A percentile compares a stretch with the other conserved stretches of the same genome.
These are phyloP conservation scores for Muraenolepis orangiensis DNA, from an alignment of 2,797 vertebrate genomes.

Conservation along the genomic window DNA sequence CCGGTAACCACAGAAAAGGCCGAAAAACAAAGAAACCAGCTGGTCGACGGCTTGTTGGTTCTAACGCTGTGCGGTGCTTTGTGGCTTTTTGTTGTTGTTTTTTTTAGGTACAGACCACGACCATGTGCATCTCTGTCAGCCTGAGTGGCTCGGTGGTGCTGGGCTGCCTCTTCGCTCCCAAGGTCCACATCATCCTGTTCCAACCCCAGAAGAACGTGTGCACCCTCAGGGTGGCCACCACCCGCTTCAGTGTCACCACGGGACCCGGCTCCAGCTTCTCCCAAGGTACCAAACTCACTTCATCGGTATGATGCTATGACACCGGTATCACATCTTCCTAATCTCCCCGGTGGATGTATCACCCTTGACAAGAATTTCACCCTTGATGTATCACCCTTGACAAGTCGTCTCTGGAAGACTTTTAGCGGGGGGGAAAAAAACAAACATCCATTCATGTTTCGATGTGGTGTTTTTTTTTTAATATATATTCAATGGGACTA, in stretches of 20 bases:
- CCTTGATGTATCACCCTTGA: no score
- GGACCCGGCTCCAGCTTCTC: slow-evolving; percentile 83
- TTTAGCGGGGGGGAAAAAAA: no score
- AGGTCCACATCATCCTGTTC: slow-evolving; percentile 96
- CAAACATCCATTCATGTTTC: not conserved
- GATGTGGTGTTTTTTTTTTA: no score
- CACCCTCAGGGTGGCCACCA: slow-evolving; percentile 84
- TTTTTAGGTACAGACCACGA: slow-evolving; percentile 94
- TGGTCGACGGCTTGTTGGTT: not conserved
- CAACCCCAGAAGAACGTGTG: slow-evolving; percentile 98
- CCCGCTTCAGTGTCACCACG: slow-evolving; percentile 84
- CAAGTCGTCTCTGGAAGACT: no score
- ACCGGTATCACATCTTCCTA: not conserved
- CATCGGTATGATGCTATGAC: not conserved
- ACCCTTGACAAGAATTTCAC: not conserved
- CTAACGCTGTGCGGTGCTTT: not conserved
- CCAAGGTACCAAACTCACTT: slow-evolving; percentile 75
- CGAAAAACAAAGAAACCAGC: not conserved
- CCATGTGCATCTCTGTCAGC: slow-evolving; percentile 98
- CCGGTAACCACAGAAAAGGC: not conserved
- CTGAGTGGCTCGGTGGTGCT: slow-evolving; percentile 96
- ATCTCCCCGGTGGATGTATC: no score
- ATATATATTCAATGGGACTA: not conserved
- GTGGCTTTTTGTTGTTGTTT: slow-evolving; percentile 13
- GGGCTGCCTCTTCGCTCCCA: slow-evolving; percentile 96